These are phyloP conservation scores for Speoplatyrhinus poulsoni DNA, from an alignment of 2,113 vertebrate genomes.

Conservation along the genomic window DNA sequence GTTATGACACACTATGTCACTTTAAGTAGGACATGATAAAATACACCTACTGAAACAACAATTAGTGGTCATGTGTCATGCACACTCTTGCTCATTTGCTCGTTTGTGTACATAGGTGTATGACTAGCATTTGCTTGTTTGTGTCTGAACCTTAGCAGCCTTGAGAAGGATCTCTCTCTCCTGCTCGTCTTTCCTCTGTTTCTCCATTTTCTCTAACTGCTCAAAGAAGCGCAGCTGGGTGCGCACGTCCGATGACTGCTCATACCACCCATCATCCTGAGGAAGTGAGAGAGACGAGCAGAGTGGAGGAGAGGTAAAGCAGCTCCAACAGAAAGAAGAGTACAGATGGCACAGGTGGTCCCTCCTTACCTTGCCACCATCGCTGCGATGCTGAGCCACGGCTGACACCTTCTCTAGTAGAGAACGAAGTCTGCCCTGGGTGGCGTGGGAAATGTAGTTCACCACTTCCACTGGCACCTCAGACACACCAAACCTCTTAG, in stretches of 20 bases:
- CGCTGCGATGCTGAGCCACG: slow-evolving; percentile 84
- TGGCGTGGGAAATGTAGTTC: slow-evolving; percentile 85
- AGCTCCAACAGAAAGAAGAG: not conserved
- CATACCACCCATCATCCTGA: slow-evolving; percentile 78
- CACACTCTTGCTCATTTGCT: no score
- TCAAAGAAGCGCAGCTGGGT: slow-evolving; percentile 84
- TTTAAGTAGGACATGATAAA: not conserved
- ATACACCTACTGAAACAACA: not conserved
- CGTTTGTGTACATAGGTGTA: not conserved
- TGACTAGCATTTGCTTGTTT: not conserved
- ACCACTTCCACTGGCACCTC: slow-evolving; percentile 84
- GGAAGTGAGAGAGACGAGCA: not conserved
- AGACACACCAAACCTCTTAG: slow-evolving; percentile 82
- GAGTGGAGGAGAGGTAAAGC: not conserved
- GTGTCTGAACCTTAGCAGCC: slow-evolving; percentile 75
- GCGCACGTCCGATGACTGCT: slow-evolving; percentile 78
- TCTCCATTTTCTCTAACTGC: slow-evolving; percentile 83
- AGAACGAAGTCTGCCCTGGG: slow-evolving; percentile 79
- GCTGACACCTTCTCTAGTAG: slow-evolving; percentile 83
- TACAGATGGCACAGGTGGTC: not conserved
- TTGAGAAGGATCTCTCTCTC: slow-evolving; percentile 84
- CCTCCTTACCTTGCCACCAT: slow-evolving; percentile 76
- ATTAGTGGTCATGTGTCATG: not conserved
- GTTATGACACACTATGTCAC: not conserved
- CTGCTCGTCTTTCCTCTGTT: slow-evolving; percentile 85